Percentiles rank a stretch among this genome's conserved stretches.
Evolutionary conservation across 2,888 invertebrate genomes (phyloP).

Genomic region (Cheilosia impressa): DNA sequence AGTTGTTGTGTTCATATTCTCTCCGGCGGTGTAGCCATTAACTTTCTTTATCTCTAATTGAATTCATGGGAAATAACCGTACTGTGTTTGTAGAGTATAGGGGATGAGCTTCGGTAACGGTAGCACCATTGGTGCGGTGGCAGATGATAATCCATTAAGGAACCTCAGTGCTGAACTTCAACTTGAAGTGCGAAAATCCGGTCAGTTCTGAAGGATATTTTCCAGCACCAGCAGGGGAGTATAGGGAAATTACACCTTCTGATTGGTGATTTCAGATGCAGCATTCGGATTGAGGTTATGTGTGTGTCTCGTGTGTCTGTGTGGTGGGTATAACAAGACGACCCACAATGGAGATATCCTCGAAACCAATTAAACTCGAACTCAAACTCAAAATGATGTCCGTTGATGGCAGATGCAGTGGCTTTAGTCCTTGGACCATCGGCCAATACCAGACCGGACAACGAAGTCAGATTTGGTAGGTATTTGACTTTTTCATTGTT

Average conservation of each 20-base stretch:
- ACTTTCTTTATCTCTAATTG: slow-evolving; percentile 71
- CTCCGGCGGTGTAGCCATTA: slow-evolving; percentile 34
- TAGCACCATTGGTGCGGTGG: not conserved
- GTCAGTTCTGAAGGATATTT: slow-evolving; percentile 30
- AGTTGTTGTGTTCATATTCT: slow-evolving; percentile 21
- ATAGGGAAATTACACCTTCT: slow-evolving; percentile 55
- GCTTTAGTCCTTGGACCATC: not conserved
- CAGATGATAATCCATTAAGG: slow-evolving; percentile 57
- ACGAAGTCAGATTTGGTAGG: slow-evolving; percentile 18
- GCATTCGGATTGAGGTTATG: slow-evolving; percentile 12
- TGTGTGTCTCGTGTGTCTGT: not conserved
- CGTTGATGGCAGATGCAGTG: slow-evolving; percentile 18
- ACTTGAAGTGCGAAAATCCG: slow-evolving; percentile 46
- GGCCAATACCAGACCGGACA: not conserved
- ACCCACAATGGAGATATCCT: slow-evolving; percentile 55
- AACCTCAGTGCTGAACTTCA: slow-evolving; percentile 5
- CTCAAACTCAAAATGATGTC: slow-evolving; percentile 50
- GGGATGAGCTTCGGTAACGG: not conserved
- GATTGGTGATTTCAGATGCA: slow-evolving; percentile 64
- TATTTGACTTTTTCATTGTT: slow-evolving; percentile 47
- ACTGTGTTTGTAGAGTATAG: slow-evolving; percentile 11
- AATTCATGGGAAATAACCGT: slow-evolving; percentile 62
- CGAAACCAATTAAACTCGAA: slow-evolving; percentile 62
- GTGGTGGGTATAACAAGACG: slow-evolving; percentile 6
- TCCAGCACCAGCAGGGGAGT: slow-evolving; percentile 8